Percentiles rank a stretch among this genome's conserved stretches.
These are phyloP conservation scores for Platyscapa corneri DNA, from an alignment of 1,140 invertebrate genomes.

Conservation along the genomic window DNA sequence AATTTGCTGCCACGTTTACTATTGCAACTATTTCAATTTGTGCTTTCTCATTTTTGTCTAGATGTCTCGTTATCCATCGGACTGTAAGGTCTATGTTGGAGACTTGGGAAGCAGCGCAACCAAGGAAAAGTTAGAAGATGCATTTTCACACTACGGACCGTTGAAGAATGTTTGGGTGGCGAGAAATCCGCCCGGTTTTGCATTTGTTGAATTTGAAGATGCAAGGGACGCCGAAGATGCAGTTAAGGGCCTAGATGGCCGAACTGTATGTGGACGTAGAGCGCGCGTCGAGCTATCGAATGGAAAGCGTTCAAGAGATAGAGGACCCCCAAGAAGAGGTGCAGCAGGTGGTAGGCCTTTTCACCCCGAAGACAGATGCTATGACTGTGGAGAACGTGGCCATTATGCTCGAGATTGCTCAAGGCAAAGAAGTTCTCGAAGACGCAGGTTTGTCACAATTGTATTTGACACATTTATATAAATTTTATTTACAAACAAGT, in stretches of 20 bases:
- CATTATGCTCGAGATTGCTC: slow-evolving; percentile 94
- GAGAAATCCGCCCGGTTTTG: slow-evolving; percentile 93
- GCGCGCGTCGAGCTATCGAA: slow-evolving; percentile 95
- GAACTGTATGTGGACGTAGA: slow-evolving; percentile 89
- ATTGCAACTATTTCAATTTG: not conserved
- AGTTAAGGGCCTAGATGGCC: slow-evolving; percentile 82
- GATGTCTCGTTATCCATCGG: slow-evolving; percentile 87
- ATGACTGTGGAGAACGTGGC: slow-evolving; percentile 92
- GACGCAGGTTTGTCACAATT: slow-evolving; percentile 73
- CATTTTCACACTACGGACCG: slow-evolving; percentile 95
- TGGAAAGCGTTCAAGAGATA: slow-evolving; percentile 78
- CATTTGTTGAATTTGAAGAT: slow-evolving; percentile 96
- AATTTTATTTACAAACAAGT: not conserved
- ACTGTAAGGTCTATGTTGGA: slow-evolving; percentile 98
- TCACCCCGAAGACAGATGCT: slow-evolving; percentile 90
- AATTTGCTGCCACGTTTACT: not conserved
- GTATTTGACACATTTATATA: not conserved
- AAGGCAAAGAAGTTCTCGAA: slow-evolving; percentile 76
- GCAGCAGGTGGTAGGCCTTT: slow-evolving; percentile 74
- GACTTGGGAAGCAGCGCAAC: slow-evolving; percentile 92
- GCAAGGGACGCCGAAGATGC: slow-evolving; percentile 94
- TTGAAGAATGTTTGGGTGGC: slow-evolving; percentile 96
- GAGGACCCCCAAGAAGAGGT: slow-evolving; percentile 73
- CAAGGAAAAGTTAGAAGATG: slow-evolving; percentile 93
- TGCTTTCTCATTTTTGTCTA: slow-evolving; percentile 34